phyloP scores from a whole-genome alignment of 2,113 vertebrate species.

The Tringa solitaria region DNA sequence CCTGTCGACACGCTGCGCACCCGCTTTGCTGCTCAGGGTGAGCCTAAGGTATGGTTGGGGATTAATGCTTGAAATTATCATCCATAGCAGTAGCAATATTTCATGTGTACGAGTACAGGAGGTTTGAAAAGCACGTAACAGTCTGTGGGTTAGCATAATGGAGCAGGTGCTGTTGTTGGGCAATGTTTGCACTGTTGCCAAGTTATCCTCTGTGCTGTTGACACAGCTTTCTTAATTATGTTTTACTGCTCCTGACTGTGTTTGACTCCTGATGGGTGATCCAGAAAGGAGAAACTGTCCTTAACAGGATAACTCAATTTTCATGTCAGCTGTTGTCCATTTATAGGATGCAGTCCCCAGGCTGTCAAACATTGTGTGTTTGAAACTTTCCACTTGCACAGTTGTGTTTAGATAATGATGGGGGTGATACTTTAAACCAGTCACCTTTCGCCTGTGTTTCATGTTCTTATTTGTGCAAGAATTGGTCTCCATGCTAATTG shows the following conservation, averaged over 20 bases:
- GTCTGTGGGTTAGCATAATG: not conserved
- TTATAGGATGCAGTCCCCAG: not conserved
- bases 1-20: constrained; percentile 93
- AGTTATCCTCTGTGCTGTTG: not conserved
- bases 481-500: not conserved
- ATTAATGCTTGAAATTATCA: fast-evolving
- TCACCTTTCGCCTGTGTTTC: not conserved
- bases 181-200: not conserved
- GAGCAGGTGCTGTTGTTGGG: not conserved
- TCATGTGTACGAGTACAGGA: not conserved
- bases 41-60: constrained; percentile 84
- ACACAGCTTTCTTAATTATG: not conserved
- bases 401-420: not conserved
- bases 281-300: not conserved
- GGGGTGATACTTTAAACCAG: not conserved
- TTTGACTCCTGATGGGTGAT: not conserved
- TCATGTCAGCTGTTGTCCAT: not conserved
- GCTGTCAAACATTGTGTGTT: not conserved
- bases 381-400: not conserved
- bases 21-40: constrained; percentile 94
- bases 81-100: not conserved
- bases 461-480: not conserved
- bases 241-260: not conserved
- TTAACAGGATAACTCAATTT: not conserved
- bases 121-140: not conserved